A percentile compares a stretch with the other conserved stretches of the same genome.
These are phyloP conservation scores for Dryobotodes eremita DNA, from an alignment of 2,888 invertebrate genomes.

Conservation along the genomic window DNA sequence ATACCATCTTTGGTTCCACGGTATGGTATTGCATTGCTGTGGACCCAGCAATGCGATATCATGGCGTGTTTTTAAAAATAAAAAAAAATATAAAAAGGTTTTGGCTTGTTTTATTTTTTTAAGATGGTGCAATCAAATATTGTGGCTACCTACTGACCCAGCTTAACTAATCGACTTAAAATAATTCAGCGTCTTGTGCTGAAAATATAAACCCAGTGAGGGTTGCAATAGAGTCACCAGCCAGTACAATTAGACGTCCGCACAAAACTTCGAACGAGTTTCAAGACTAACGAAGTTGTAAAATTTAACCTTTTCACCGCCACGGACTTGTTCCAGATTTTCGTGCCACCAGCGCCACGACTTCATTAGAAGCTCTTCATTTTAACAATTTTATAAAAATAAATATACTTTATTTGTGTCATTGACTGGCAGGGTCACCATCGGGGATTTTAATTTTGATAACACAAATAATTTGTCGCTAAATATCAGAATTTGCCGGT, in stretches of 20 bases:
- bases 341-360: too few relatives aligned
- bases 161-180: neutral
- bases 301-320: too few relatives aligned
- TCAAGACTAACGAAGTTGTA: too few relatives aligned
- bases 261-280: neutral
- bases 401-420: too few relatives aligned
- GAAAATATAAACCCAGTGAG: neutral
- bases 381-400: too few relatives aligned
- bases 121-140: neutral
- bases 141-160: neutral
- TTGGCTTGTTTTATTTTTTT: conserved; percentile 58
- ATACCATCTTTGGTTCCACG: conserved; percentile 79
- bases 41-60: conserved; percentile 79
- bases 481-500: too few relatives aligned
- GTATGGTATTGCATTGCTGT: conserved; percentile 82
- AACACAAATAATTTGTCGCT: too few relatives aligned
- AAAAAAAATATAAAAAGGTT: conserved; percentile 80
- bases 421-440: too few relatives aligned
- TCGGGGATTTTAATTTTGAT: too few relatives aligned
- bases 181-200: neutral
- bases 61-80: conserved; percentile 82
- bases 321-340: too few relatives aligned
- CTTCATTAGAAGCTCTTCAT: too few relatives aligned
- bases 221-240: neutral
- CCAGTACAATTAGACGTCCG: neutral